Base-by-base conservation (phyloP, 2,888 invertebrate species). In the Pinctada fucata region DNA sequence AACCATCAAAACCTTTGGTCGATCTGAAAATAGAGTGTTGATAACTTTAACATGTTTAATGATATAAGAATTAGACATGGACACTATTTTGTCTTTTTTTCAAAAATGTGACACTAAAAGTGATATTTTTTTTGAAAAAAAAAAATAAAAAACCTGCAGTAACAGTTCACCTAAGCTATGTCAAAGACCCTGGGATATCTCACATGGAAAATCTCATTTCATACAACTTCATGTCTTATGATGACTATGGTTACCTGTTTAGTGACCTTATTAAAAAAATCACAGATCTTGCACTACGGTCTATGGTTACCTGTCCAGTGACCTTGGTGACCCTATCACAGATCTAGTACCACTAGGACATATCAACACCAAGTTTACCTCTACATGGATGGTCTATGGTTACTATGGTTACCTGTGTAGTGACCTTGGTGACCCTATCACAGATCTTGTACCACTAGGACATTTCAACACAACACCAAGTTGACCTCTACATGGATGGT, bases 331-430 rank as follows among this genome's bases (percentile, higher is more conserved):
- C 47, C 88, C 91, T 52, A 92, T 85, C 45, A 90, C 82, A 45
- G 91, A 91, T 74, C 79, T 72, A 2, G 91, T 91, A n/a, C 89
- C 88, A 79, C 87, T 86, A 13, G 92, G 92, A 83, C 91, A 91
- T 3, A 49, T 75, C 16, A 92, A 82, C 3, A 16, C 86, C 86
- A 3, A 92, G 82, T 63, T 87, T 82, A 64, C 92, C 92, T 71
- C 92, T 83, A 31, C 78, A 78, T 16, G 87, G 87, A 79, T 91
- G 91, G 10, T 83, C 84, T 64, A 92, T 69, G 48, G 89, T 90
- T 73, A 92, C 81, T 65, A 45, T 49, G 83, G 87, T 85, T 79
- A 91, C 91, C 84, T 84, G 81, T 91, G 91, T 13, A 84, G 73
- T n/a, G 80, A 77, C 80, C 92, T 83, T 0, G 88, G 78, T 47